Evolutionary conservation across 1,140 invertebrate genomes (phyloP), one percentile per base, ranked within the genome.

Genomic region (Drosophila subpulchrella): DNA sequence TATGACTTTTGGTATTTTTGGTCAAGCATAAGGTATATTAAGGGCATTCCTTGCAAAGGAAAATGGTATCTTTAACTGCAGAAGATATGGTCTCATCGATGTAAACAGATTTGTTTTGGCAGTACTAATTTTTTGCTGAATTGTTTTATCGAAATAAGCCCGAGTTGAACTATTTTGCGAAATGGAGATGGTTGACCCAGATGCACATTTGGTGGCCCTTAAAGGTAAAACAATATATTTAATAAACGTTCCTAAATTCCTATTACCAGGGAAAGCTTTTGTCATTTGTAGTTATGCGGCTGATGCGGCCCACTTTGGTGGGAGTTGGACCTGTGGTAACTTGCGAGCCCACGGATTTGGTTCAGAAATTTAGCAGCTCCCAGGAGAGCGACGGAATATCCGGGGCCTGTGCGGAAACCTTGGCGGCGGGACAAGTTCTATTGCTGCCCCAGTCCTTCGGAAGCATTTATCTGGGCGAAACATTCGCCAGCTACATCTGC

Each of bases 401-500:
- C 7, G 72, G 68, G 2, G 75, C 58, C 10, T 47, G 58, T 61
- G 94, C 97, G 85, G 96, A 97, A 93, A 96, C 96, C 2, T 94
- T 98, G 71, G 95, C 96, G 10, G 94, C 97, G 61, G 97, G 97
- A 17, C 96, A 98, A 79, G 97, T 98, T 93, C 94, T 99, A 67
- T 94, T 99, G 36, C 93, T 99, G 30, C 98, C 98, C 41, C 98
- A 99, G 94, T 98, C 97, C 92, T 99, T 99, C 94, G 98, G 98
- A 93, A 95, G 95, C 86, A 95, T 95, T 76, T 95, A 95, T 81
- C 88, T 95, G 20, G 99, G 99, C 17, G 98, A 99, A 94, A 99
- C 98, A 24, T 99, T 99, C 94, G 98, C 98, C 1, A 98, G 98
- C 92, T 99, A 99, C 91, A 96, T 99, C 54, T 98, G 97, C 94